Base-by-base conservation (phyloP, 2,797 vertebrate genomes). In the Sebastes elongatus region DNA sequence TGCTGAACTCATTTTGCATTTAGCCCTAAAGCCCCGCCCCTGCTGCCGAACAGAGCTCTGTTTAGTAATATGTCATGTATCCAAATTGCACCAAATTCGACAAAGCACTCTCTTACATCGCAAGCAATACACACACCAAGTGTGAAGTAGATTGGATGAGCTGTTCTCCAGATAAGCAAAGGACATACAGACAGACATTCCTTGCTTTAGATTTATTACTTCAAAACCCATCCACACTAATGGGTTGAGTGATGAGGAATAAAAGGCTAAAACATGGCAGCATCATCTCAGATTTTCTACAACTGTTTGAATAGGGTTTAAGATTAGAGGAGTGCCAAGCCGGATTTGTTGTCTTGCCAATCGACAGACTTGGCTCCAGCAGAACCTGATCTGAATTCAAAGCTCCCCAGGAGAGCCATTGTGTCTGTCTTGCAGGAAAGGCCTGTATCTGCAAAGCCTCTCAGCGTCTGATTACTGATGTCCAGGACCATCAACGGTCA, bases 321-420 rank as follows among this genome's bases (percentile, higher is more conserved):
- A 86, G 81, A 89, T 87, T 89, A 89, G 76, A 86, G 81, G 77
- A 70, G 53, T 71, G n/a, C 69, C 76, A 73, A 80, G 78, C 71
- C 8, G 64, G 84, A 87, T 87, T 86, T 89, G 81, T 79, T 85
- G 83, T 82, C 82, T 83, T 89, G 80, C 88, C 87, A 91, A 60
- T 86, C 20, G 78, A 76, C 81, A 77, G 75, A 32, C 70, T 87
- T 80, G 67, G 79, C 78, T 90, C 86, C 83, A 86, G 67, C 53
- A 79, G 76, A 89, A 88, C 62, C 81, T 86, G 81, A 86, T 85
- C 69, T 75, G 64, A 90, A 88, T 86, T 46, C 76, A 89, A 86
- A 87, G 71, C 80, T 85, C 65, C 75, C 55, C 53, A 14, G 74
- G 61, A 88, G 78, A 79, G 60, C 64, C 56, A 81, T 84, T 86